Evolutionary conservation across 2,797 vertebrate species (phyloP), one percentile per base, ranked within the genome.

Genomic region (Phylloscopus collybita): DNA sequence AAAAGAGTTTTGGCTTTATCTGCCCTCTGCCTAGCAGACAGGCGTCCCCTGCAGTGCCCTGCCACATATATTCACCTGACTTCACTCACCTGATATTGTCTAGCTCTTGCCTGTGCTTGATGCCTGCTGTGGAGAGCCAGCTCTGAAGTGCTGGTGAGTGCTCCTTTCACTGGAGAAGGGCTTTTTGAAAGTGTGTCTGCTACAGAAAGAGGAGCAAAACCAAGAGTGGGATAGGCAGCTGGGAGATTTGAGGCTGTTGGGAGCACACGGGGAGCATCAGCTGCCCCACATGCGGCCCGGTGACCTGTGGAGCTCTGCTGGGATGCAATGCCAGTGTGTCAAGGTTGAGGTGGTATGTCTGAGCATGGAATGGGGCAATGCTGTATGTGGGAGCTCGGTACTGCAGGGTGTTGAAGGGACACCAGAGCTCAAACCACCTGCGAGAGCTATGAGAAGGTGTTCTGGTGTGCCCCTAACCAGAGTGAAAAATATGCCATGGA

Each of bases 1-100:
- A 91, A 87, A 80, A 80, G 40, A 64, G 18, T 54, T 94, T 90
- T 62, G 85, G 62, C 86, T 86, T 94, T 81, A 69, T 91, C 64
- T 65, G 32, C 38, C 69, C 50, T 71, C 9, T 91, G 65, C 38
- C 40, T 80, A 92, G 71, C 66, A 93, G 83, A 86, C 7, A 9
- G 22, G 23, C 26, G 38, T 44, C 51, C 29, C 54, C 30, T 61
- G 51, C 53, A 71, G 87, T 51, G 45, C 10, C 16, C 32, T 86
- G 36, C 30, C 56, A 87, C 42, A 36, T 75, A 70, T 79, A 81
- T 88, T 81, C 87, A 75, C 59, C 17, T 79, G 67, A 30, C 34
- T 95, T 95, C 56, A 65, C n/a, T 91, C 64, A 53, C 3, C 40
- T 53, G 51, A 21, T 80, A 47, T 27, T 78, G 51, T 82, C 84